These are phyloP conservation scores for Phallusia fumigata DNA, from an alignment of 23 tunicate genomes.

Conservation along the genomic window DNA sequence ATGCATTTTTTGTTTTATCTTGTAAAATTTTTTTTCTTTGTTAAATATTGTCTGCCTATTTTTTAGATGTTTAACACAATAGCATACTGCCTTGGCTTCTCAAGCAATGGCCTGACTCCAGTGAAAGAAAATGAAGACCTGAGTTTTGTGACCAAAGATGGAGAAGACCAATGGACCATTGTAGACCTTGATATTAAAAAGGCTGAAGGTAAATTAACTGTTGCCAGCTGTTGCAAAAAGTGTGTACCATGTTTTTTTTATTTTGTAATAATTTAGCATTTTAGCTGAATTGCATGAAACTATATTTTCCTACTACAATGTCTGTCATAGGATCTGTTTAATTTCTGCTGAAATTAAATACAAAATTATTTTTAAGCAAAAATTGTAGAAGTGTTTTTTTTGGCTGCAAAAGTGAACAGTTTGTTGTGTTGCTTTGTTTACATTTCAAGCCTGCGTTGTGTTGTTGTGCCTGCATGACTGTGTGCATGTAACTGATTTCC, in stretches of 20 bases:
- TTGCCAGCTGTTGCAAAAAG: too few species aligned
- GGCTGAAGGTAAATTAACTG: not conserved
- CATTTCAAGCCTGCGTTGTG: not conserved
- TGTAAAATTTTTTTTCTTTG: not conserved
- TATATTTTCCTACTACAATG: too few species aligned
- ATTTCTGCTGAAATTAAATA: too few species aligned
- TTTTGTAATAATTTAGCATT: too few species aligned
- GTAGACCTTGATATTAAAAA: slow-evolving; percentile 25
- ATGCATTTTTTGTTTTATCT: too few species aligned
- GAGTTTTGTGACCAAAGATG: slow-evolving; percentile 39
- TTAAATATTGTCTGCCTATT: too few species aligned
- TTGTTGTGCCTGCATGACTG: not conserved
- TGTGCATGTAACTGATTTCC: not conserved
- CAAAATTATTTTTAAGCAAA: too few species aligned
- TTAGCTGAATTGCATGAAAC: too few species aligned
- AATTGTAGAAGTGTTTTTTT: not conserved
- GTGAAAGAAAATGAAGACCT: slow-evolving; percentile 8
- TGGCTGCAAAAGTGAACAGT: not conserved
- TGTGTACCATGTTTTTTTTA: too few species aligned
- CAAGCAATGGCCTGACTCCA: slow-evolving; percentile 29
- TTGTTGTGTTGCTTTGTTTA: not conserved
- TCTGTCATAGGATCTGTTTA: too few species aligned
- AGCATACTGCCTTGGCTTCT: slow-evolving; percentile 47
- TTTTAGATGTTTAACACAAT: slow-evolving; percentile 48
- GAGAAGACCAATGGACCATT: slow-evolving; percentile 48